Percentiles rank a stretch among this genome's conserved stretches.
phyloP scores from a whole-genome alignment of 2,888 invertebrate species.

The Dolomedes plantarius region DNA sequence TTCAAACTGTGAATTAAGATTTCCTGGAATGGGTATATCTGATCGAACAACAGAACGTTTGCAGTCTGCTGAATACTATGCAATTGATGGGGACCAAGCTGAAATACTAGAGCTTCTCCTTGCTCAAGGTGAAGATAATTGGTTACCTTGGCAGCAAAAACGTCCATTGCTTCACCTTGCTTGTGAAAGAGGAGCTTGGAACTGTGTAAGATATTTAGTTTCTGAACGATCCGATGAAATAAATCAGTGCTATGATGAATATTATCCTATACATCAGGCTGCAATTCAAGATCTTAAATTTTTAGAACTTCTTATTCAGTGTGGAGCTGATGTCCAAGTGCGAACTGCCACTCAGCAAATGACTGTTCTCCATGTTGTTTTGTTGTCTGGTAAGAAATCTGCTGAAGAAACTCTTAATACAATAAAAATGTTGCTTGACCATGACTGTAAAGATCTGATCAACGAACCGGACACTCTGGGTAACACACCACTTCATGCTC shows the following conservation, averaged over 20 bases:
- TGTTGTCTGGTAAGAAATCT: conserved; percentile 83
- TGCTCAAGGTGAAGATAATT: conserved; percentile 84
- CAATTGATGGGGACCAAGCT: conserved; percentile 84
- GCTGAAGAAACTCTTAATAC: conserved; percentile 84
- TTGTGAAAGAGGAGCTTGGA: conserved; percentile 84
- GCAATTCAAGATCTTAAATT: conserved; percentile 85
- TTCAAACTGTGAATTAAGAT: conserved; percentile 81
- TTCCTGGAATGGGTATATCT: conserved; percentile 50
- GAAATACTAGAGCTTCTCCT: conserved; percentile 83
- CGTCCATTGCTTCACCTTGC: conserved; percentile 83
- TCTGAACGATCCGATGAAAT: conserved; percentile 81
- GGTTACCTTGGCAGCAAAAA: conserved; percentile 80
- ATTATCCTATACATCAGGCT: conserved; percentile 86
- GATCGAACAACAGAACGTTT: conserved; percentile 79
- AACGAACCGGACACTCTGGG: conserved; percentile 85
- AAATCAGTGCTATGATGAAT: conserved; percentile 84
- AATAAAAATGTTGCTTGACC: conserved; percentile 83
- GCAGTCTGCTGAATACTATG: conserved; percentile 84
- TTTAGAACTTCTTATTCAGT: conserved; percentile 79
- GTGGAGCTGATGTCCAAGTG: conserved; percentile 84
- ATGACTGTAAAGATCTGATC: conserved; percentile 84
- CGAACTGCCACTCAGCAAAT: conserved; percentile 84
- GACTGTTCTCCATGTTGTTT: conserved; percentile 79
- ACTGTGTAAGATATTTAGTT: conserved; percentile 83
- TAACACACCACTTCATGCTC: conserved; percentile 85